A percentile compares a stretch with the other conserved stretches of the same genome.
Conservation (phyloP, 2,113 vertebrate genomes). For the Rhinopomastus cyanomelas region DNA sequence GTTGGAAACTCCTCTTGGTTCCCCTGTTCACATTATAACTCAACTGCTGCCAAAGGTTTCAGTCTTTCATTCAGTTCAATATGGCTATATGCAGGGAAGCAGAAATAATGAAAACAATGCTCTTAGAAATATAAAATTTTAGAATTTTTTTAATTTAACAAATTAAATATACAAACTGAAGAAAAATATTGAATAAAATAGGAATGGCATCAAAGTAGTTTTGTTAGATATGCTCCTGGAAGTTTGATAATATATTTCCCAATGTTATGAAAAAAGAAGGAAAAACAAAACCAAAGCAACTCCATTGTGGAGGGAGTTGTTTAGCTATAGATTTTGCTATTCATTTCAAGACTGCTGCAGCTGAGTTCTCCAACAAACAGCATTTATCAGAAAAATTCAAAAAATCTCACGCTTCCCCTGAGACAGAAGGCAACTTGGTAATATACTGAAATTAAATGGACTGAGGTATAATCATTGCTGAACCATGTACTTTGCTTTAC, state of each 20-base stretch:
- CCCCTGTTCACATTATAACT: not conserved
- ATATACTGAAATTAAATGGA: not conserved
- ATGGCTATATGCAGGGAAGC: not conserved
- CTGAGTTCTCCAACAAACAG: not conserved
- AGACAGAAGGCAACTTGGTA: not conserved
- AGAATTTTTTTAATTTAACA: not conserved
- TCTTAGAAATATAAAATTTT: not conserved
- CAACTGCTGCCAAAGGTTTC: not conserved
- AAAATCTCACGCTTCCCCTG: not conserved
- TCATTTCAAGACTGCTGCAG: not conserved
- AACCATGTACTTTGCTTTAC: not conserved
- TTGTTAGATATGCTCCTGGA: not conserved
- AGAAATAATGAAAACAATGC: not conserved
- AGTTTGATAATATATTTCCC: not conserved
- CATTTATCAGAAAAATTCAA: not conserved
- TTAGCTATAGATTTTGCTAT: not conserved
- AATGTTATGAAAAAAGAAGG: not conserved
- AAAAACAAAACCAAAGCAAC: not conserved
- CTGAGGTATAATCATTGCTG: not conserved
- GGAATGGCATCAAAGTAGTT: not conserved
- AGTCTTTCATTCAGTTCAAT: not conserved
- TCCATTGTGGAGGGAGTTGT: not conserved
- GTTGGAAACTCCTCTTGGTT: not conserved
- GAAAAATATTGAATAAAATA: not conserved
- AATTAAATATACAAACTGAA: not conserved